phyloP scores from a whole-genome alignment of 2,888 invertebrate species.

The Altica lythri region DNA sequence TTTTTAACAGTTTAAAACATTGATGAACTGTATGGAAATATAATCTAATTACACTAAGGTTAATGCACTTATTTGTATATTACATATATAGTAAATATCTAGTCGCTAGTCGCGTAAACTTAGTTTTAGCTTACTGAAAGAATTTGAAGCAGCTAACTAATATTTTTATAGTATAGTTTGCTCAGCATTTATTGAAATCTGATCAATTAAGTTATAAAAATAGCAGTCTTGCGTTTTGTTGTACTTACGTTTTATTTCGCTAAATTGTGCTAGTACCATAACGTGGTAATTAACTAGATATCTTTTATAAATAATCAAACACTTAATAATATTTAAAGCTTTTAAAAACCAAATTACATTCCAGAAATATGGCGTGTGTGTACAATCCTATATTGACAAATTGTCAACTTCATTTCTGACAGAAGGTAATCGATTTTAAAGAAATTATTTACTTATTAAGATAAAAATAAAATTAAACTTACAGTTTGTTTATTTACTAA shows the following conservation, averaged over 20 bases:
- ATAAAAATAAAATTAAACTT: no score
- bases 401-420: constrained; percentile 9
- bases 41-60: constrained; percentile 6
- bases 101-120: no score
- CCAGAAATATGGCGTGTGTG: not conserved
- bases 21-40: not conserved
- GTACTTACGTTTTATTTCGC: constrained; percentile 1
- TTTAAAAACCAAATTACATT: not conserved
- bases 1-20: not conserved
- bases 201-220: not conserved
- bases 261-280: constrained; percentile 9
- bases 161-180: no score
- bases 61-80: constrained; percentile 12
- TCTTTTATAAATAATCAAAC: not conserved
- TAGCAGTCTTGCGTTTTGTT: not conserved
- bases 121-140: no score
- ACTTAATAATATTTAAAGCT: not conserved
- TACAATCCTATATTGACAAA: not conserved
- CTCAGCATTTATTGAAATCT: constrained; percentile 12
- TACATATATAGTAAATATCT: no score
- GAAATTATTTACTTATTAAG: no score
- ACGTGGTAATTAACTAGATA: not conserved
- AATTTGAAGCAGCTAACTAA: no score
- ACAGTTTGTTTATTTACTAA: no score
- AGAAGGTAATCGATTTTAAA: not conserved